Evolutionary conservation across 2,888 invertebrate species (phyloP).

Genomic region (Oligia fasciuncula): DNA sequence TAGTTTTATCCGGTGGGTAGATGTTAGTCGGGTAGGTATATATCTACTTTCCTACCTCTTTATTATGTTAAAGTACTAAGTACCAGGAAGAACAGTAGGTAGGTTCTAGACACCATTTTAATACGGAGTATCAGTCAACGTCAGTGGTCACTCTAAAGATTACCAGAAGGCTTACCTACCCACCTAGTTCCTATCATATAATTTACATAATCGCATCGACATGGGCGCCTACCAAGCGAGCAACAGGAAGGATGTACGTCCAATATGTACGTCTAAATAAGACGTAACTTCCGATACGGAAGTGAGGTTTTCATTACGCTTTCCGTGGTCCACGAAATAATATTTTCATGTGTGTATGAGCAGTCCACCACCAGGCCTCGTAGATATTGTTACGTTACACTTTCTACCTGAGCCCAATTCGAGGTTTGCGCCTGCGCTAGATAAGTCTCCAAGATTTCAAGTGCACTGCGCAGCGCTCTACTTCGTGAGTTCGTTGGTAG

Average conservation of each 20-base stretch:
- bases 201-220: neutral
- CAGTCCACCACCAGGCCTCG: neutral
- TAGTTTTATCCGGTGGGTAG: neutral
- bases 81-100: neutral
- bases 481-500: neutral
- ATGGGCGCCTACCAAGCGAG: neutral
- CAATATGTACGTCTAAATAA: neutral
- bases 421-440: neutral
- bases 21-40: neutral
- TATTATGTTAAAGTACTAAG: neutral
- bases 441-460: neutral
- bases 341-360: neutral
- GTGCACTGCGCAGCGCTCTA: neutral
- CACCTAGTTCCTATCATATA: neutral
- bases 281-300: conserved; percentile 14
- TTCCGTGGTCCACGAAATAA: neutral
- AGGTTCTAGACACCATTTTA: neutral
- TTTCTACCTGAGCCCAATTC: neutral
- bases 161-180: neutral
- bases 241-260: conserved; percentile 8
- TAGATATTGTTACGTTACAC: neutral
- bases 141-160: neutral
- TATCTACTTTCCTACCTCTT: neutral
- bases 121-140: neutral
- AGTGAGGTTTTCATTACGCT: conserved; percentile 22